phyloP scores from a whole-genome alignment of 1,140 invertebrate genomes.

The Thalassaphorura encarpata region DNA sequence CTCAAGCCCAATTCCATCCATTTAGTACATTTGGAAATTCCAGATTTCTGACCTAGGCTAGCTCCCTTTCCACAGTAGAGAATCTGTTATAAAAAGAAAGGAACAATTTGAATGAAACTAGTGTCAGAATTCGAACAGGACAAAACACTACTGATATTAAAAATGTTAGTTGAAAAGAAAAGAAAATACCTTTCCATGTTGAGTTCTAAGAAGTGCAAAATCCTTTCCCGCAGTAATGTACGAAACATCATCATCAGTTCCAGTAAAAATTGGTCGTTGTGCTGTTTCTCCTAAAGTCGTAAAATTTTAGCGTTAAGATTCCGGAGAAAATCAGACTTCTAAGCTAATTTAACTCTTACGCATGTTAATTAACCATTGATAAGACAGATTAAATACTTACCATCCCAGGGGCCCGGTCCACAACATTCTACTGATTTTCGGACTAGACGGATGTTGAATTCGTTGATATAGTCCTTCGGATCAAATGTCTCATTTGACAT shows the following conservation, averaged over 20 bases:
- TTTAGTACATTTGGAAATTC: slow-evolving; percentile 47
- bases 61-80: slow-evolving; percentile 67
- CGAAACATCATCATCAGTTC: slow-evolving; percentile 57
- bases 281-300: slow-evolving; percentile 49
- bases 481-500: slow-evolving; percentile 49
- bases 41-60: slow-evolving; percentile 59
- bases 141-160: slow-evolving; percentile 37
- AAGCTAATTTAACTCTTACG: no score
- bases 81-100: slow-evolving; percentile 42
- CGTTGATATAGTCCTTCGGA: slow-evolving; percentile 42
- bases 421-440: slow-evolving; percentile 65
- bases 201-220: slow-evolving; percentile 66
- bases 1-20: slow-evolving; percentile 65
- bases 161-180: no score
- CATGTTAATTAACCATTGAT: no score
- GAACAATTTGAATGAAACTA: slow-evolving; percentile 11
- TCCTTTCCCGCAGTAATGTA: slow-evolving; percentile 66
- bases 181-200: slow-evolving; percentile 69
- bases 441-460: slow-evolving; percentile 67
- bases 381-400: no score
- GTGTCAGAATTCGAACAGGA: not conserved
- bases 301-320: no score
- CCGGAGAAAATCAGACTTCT: no score
- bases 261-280: slow-evolving; percentile 38
- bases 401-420: slow-evolving; percentile 60